Percentiles rank a stretch among this genome's conserved stretches.
These are phyloP conservation scores for Trematocara unimaculatum DNA, from an alignment of 2,113 vertebrate genomes.

Conservation along the genomic window DNA sequence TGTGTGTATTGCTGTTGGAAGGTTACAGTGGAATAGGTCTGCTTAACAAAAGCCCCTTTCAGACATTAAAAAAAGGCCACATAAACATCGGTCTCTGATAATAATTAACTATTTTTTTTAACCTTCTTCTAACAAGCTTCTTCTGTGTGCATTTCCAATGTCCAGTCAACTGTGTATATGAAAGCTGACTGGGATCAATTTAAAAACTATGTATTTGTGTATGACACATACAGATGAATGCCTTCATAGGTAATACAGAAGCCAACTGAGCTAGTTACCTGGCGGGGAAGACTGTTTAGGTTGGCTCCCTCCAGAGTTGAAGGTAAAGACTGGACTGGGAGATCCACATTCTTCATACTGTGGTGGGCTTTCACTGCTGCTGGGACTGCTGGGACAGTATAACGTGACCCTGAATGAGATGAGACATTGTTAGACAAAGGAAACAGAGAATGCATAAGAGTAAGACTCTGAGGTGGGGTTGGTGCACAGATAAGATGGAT, in stretches of 20 bases:
- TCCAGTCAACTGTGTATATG: neutral
- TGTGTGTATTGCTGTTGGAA: neutral
- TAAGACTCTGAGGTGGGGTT: neutral
- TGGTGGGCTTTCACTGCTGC: constrained; percentile 71
- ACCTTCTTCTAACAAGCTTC: neutral
- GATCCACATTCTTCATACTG: constrained; percentile 68
- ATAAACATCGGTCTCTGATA: neutral
- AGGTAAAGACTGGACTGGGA: constrained; percentile 57
- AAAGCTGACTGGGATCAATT: neutral
- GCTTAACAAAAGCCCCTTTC: neutral
- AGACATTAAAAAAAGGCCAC: neutral
- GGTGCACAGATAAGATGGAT: neutral
- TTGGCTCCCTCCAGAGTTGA: constrained; percentile 73
- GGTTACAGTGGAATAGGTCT: neutral
- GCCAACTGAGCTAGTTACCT: constrained; percentile 62
- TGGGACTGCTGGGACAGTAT: constrained; percentile 56
- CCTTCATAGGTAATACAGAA: neutral
- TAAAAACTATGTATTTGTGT: neutral
- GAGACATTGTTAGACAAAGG: neutral
- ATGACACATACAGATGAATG: neutral
- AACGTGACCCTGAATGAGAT: constrained; percentile 67
- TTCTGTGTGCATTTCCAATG: neutral
- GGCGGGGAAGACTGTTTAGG: constrained; percentile 78
- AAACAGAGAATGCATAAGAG: neutral
- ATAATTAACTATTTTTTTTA: neutral